Evolutionary conservation across 2,113 vertebrate genomes (phyloP).

Genomic region (Danionella cerebrum): DNA sequence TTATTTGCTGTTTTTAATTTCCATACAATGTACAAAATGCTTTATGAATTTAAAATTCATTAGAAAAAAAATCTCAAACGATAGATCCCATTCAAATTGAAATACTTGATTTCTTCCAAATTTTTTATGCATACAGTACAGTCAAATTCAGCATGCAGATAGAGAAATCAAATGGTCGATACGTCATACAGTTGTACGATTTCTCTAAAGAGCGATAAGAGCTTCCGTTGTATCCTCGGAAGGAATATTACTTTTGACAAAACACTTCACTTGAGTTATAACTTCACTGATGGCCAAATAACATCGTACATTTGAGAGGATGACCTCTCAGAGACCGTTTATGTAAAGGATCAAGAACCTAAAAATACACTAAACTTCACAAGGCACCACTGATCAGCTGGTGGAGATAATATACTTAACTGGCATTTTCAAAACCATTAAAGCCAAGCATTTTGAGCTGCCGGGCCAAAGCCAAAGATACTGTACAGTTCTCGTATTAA

Average conservation of each 20-base stretch:
- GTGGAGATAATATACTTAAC: slow-evolving; percentile 40
- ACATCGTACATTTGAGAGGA: slow-evolving; percentile 48
- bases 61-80: slow-evolving; percentile 99
- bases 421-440: slow-evolving; percentile 35
- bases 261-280: slow-evolving; percentile 87
- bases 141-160: slow-evolving; percentile 94
- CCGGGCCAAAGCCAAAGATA: slow-evolving; percentile 30
- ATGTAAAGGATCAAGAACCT: slow-evolving; percentile 22
- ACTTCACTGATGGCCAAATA: slow-evolving; percentile 55
- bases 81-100: slow-evolving; percentile 96
- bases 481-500: slow-evolving; percentile 28
- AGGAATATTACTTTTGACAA: slow-evolving; percentile 73
- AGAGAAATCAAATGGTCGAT: slow-evolving; percentile 55
- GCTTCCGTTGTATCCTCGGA: slow-evolving; percentile 76
- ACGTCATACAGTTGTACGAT: slow-evolving; percentile 15
- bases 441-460: slow-evolving; percentile 33
- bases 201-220: not conserved
- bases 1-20: slow-evolving; percentile 76
- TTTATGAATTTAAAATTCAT: slow-evolving; percentile 99
- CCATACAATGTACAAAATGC: slow-evolving; percentile 99
- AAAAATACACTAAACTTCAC: slow-evolving; percentile 43
- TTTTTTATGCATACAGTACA: slow-evolving; percentile 99
- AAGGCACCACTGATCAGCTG: slow-evolving; percentile 52
- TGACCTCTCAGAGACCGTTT: not conserved
- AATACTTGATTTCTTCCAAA: slow-evolving; percentile 92